Evolutionary conservation across 1,140 invertebrate genomes (phyloP).

Genomic region (Aphelenchoides fujianensis): DNA sequence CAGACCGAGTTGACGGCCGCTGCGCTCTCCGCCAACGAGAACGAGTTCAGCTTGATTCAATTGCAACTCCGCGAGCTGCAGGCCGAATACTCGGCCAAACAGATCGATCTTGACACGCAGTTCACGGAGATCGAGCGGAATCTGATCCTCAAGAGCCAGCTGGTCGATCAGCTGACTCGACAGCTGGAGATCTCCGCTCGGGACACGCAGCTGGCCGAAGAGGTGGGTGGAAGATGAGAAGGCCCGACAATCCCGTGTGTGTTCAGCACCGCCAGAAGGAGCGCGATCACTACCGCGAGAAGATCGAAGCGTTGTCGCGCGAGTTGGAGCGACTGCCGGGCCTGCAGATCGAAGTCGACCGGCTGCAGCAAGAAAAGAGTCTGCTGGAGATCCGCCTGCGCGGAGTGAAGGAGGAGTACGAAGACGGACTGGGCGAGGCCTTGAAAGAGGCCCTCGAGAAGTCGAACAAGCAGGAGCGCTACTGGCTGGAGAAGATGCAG

Average conservation of each 20-base stretch:
- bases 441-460: slow-evolving; percentile 50
- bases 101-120: slow-evolving; percentile 42
- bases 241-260: not conserved
- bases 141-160: slow-evolving; percentile 49
- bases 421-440: slow-evolving; percentile 49
- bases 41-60: slow-evolving; percentile 43
- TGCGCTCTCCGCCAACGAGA: slow-evolving; percentile 38
- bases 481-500: slow-evolving; percentile 52
- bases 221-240: slow-evolving; percentile 32
- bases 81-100: slow-evolving; percentile 46
- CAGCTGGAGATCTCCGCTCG: slow-evolving; percentile 52
- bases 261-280: slow-evolving; percentile 21
- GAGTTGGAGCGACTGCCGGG: slow-evolving; percentile 44
- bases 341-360: slow-evolving; percentile 49
- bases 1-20: slow-evolving; percentile 53
- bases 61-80: slow-evolving; percentile 36
- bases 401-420: slow-evolving; percentile 38
- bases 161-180: slow-evolving; percentile 50
- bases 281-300: slow-evolving; percentile 26
- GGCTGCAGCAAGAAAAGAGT: slow-evolving; percentile 43
- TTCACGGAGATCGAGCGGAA: slow-evolving; percentile 57
- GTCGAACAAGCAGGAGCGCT: slow-evolving; percentile 38
- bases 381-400: slow-evolving; percentile 47
- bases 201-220: slow-evolving; percentile 36
- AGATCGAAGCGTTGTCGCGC: slow-evolving; percentile 38